phyloP scores from a whole-genome alignment of 64 coral and sea anemone species.

The Platygyra sinensis region DNA sequence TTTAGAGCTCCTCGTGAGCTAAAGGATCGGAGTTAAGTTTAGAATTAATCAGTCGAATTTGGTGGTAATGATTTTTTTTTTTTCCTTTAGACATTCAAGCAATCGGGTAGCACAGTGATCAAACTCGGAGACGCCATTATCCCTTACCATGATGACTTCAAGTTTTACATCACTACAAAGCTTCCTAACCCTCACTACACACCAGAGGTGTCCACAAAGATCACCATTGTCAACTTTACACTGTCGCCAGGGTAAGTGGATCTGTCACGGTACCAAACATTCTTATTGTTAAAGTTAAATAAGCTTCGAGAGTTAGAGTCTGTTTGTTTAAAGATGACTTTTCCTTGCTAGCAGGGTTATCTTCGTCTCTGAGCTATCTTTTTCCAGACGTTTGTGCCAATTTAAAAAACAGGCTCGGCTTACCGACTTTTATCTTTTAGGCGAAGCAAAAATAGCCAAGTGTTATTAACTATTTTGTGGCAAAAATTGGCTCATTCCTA shows the following conservation, averaged over 20 bases:
- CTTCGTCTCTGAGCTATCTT: no score
- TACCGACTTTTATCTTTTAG: no score
- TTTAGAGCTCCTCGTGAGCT: no score
- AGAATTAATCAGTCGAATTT: background rate
- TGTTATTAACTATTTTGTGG: no score
- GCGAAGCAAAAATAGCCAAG: no score
- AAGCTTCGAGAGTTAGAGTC: no score
- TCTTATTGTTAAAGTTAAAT: background rate
- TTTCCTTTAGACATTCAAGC: conserved; percentile 88
- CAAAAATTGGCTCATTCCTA: no score
- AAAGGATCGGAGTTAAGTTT: no score
- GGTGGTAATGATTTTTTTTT: background rate
- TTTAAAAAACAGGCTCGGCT: no score
- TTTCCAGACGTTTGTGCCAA: no score
- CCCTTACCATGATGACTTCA: conserved; percentile 99
- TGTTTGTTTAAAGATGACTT: no score
- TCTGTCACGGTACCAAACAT: background rate
- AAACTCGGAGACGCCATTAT: conserved; percentile 99
- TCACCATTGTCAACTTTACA: conserved; percentile 96
- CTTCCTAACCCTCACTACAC: conserved; percentile 99
- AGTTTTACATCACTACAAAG: conserved; percentile 99
- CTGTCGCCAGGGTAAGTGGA: conserved; percentile 90
- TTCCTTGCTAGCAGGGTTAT: no score
- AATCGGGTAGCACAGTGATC: conserved; percentile 96
- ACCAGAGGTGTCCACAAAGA: conserved; percentile 97